These are phyloP conservation scores for Geotrypetes seraphini DNA, from an alignment of 2,797 vertebrate genomes.

Conservation along the genomic window DNA sequence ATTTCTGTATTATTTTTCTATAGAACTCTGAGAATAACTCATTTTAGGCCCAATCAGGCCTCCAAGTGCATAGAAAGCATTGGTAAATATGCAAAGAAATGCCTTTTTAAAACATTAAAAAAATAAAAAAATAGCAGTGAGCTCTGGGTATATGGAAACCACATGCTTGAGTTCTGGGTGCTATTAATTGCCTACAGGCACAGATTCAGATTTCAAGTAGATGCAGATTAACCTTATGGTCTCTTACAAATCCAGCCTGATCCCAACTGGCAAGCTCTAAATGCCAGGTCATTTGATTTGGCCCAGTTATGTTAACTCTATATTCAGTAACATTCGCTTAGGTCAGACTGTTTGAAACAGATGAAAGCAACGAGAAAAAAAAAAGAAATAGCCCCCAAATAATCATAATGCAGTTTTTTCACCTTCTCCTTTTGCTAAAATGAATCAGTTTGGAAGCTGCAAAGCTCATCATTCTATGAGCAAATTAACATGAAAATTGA, in stretches of 20 bases:
- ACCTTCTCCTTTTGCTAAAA: constrained; percentile 8
- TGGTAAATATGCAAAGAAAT: constrained; percentile 15
- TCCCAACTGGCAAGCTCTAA: constrained; percentile 8
- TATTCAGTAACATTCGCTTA: constrained; percentile 21
- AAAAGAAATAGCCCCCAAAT: constrained; percentile 19
- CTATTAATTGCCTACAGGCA: constrained; percentile 37
- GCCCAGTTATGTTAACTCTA: constrained; percentile 17
- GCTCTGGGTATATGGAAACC: constrained; percentile 35
- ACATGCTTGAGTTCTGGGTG: constrained; percentile 32
- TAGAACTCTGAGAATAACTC: no score
- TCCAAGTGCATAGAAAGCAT: constrained; percentile 18
- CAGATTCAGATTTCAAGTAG: constrained; percentile 33
- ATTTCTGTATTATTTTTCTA: no score
- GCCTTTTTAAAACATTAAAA: constrained; percentile 22
- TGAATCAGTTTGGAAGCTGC: no score
- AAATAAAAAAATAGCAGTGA: constrained; percentile 26
- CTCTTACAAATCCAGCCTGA: constrained; percentile 11
- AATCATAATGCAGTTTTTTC: constrained; percentile 11
- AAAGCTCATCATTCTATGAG: no score
- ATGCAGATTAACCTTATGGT: constrained; percentile 21
- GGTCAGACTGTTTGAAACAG: constrained; percentile 17
- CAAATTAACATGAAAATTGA: no score
- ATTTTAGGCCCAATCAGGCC: constrained; percentile 26
- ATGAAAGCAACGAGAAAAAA: constrained; percentile 17
- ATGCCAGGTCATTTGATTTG: constrained; percentile 16